Evolutionary conservation across 2,888 invertebrate species (phyloP), one percentile per base, ranked within the genome.

Genomic region (Macaria liturata): DNA sequence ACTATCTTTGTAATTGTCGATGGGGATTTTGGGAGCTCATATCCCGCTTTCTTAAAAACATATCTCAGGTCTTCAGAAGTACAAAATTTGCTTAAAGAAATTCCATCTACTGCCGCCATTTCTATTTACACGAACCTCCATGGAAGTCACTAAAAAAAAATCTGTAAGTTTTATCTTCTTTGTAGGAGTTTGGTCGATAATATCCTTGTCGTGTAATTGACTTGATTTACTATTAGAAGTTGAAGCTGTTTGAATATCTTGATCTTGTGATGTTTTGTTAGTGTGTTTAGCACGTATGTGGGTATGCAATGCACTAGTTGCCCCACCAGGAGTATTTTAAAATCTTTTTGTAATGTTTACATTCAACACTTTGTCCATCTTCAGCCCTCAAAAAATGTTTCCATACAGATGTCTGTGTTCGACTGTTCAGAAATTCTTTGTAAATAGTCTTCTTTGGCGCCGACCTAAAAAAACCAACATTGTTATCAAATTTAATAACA

Each of bases 101-200:
- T 50, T 34, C 60, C 60, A 54, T 61, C 60, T 31, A 50, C 52
- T 40, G 60, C 60, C 20, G 57, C 49, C 54, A 61, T 56, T n/a
- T 50, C 54, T 56, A 42, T 53, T 50, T 31, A 50, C 50, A 32
- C 44, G 44, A 32, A 49, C 30, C 43, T 52, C 52, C 52, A 52
- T 52, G 46, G 52, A 52, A 43, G 43, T 52, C 52, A 45, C 46
- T 52, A 52, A 30, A 52, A 43, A 52, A 52, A 43, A 52, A 52
- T 52, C 52, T 39, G 52, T 52, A 32, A 52, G 52, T 43, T 46
- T 52, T 9, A 42, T 52, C 42, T 52, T 52, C 52, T 52, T 51
- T 46, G 40, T 31, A 8, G 42, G 49, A n/a, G 37, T 40, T 49
- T 44, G 7, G 44, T 44, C 44, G n/a, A 44, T n/a, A 44, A n/a